Percentiles rank a stretch among this genome's conserved stretches.
These are phyloP conservation scores for Baccha elongata DNA, from an alignment of 2,888 invertebrate species.

Conservation along the genomic window DNA sequence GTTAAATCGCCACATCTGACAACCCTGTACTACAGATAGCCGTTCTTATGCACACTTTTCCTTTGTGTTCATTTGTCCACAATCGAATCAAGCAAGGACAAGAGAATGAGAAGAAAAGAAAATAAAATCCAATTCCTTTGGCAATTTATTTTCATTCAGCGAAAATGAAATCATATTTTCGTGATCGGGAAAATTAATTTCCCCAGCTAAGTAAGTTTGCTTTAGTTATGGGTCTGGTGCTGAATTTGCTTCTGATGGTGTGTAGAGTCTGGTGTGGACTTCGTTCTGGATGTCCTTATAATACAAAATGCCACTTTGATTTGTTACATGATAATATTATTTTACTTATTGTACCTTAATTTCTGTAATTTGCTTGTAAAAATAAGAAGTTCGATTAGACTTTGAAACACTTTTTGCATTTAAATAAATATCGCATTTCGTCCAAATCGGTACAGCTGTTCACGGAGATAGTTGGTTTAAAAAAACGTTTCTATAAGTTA, in stretches of 20 bases:
- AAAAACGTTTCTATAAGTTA: too few species aligned
- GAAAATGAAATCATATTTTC: slow-evolving; percentile 72
- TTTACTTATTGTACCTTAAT: too few species aligned
- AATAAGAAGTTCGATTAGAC: too few species aligned
- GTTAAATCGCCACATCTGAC: too few species aligned
- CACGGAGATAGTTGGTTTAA: too few species aligned
- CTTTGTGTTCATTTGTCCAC: slow-evolving; percentile 16
- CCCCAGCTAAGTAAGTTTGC: slow-evolving; percentile 45
- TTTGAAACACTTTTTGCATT: too few species aligned
- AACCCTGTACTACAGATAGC: too few species aligned
- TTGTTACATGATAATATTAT: slow-evolving; percentile 60
- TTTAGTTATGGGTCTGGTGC: not conserved
- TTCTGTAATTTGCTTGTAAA: too few species aligned
- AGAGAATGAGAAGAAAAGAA: slow-evolving; percentile 14
- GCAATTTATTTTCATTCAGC: slow-evolving; percentile 72
- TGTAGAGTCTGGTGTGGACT: too few species aligned
- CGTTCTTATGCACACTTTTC: too few species aligned
- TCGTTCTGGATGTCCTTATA: not conserved
- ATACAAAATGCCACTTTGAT: slow-evolving; percentile 40
- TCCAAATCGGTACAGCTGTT: too few species aligned
- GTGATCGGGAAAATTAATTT: slow-evolving; percentile 73
- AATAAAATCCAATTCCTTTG: slow-evolving; percentile 66
- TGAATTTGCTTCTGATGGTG: not conserved
- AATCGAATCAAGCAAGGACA: slow-evolving; percentile 15
- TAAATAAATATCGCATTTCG: too few species aligned